Conservation (phyloP, 2,113 vertebrate species). For the Echinops telfairi region DNA sequence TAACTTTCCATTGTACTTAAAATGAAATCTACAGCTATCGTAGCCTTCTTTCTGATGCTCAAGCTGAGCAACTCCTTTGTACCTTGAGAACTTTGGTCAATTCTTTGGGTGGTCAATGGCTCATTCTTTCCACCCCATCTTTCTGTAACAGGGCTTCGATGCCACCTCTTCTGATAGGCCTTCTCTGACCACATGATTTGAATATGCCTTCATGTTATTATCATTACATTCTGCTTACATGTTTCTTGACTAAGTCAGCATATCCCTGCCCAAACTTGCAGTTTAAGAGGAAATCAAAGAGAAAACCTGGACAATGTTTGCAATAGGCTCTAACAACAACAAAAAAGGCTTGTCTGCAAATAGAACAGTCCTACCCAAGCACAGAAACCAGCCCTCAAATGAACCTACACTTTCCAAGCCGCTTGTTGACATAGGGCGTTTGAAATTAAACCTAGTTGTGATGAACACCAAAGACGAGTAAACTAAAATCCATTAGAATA, state of each 20-base stretch:
- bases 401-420: slow-evolving; percentile 47
- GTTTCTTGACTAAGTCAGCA: slow-evolving; percentile 26
- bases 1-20: not conserved
- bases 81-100: not conserved
- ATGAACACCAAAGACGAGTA: slow-evolving; percentile 44
- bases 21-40: not conserved
- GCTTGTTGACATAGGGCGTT: not conserved
- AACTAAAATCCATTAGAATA: not conserved
- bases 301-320: too few species aligned
- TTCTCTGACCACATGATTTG: not conserved
- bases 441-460: slow-evolving; percentile 21
- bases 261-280: not conserved
- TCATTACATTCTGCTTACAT: slow-evolving; percentile 48
- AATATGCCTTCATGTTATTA: not conserved
- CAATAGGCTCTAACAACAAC: not conserved
- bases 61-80: slow-evolving; percentile 1
- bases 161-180: not conserved
- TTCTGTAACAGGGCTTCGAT: slow-evolving; percentile 19
- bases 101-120: not conserved
- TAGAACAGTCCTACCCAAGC: not conserved
- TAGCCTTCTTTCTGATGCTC: not conserved
- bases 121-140: slow-evolving; percentile 40
- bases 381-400: not conserved
- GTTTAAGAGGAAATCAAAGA: slow-evolving; percentile 44
- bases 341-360: slow-evolving; percentile 15